These are phyloP conservation scores for Stichopus horrens DNA, from an alignment of 53 echinoderm and acorn worm genomes.

Conservation along the genomic window DNA sequence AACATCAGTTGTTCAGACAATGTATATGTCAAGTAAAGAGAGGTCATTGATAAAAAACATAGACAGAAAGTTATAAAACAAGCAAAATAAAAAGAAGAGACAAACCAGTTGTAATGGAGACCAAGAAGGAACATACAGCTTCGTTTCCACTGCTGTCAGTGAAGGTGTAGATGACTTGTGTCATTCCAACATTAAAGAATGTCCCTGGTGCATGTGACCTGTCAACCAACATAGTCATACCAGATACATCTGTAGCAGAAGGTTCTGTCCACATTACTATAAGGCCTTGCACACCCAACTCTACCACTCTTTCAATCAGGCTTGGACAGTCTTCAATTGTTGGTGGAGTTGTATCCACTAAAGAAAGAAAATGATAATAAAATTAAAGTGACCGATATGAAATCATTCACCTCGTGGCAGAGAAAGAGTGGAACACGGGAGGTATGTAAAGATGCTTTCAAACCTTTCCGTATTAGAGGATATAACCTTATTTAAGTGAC, in stretches of 20 bases:
- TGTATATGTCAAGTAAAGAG: too few species aligned
- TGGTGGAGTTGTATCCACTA: slow-evolving; percentile 34
- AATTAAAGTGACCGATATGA: not conserved
- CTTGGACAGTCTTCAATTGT: slow-evolving; percentile 3
- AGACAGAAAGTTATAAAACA: too few species aligned
- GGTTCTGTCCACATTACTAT: slow-evolving; percentile 58
- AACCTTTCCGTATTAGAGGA: too few species aligned
- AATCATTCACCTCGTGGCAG: too few species aligned
- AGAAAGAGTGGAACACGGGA: too few species aligned
- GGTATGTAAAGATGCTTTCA: too few species aligned
- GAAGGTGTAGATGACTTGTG: slow-evolving; percentile 63
- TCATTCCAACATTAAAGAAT: slow-evolving; percentile 42
- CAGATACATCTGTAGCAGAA: slow-evolving; percentile 57
- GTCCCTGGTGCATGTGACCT: not conserved
- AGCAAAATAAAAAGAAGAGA: too few species aligned
- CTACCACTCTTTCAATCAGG: not conserved
- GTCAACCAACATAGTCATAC: not conserved
- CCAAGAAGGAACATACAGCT: slow-evolving; percentile 59
- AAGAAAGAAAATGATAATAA: not conserved
- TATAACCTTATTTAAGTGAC: too few species aligned
- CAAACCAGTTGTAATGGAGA: slow-evolving; percentile 48
- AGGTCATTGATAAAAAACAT: too few species aligned
- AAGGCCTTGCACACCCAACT: slow-evolving; percentile 26
- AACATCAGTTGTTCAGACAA: too few species aligned
- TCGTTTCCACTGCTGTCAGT: slow-evolving; percentile 64